These are phyloP conservation scores for Cephus spinipes DNA, from an alignment of 2,888 invertebrate species.

Conservation along the genomic window DNA sequence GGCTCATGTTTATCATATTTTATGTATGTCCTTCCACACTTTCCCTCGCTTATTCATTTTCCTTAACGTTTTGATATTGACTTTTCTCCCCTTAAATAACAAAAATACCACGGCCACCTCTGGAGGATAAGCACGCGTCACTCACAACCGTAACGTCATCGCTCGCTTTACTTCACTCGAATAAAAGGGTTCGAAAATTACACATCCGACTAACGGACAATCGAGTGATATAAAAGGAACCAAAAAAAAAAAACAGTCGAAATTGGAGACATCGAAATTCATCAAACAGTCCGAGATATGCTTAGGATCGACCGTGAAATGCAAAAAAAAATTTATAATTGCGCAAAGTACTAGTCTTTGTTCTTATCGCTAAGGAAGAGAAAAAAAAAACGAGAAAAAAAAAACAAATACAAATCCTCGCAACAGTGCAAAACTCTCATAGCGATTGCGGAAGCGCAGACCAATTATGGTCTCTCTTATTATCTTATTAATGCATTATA, in stretches of 20 bases:
- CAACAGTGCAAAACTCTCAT: not conserved
- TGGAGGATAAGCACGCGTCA: constrained; percentile 1
- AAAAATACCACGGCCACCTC: constrained; percentile 1
- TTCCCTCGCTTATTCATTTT: not conserved
- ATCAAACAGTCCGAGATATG: not conserved
- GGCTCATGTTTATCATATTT: not conserved
- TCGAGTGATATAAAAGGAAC: not conserved
- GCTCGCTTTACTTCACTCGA: not conserved
- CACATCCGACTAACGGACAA: not conserved
- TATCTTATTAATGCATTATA: not conserved
- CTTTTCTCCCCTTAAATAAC: not conserved
- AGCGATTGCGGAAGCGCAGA: not conserved
- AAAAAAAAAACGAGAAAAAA: too few relatives aligned
- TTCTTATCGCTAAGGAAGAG: not conserved
- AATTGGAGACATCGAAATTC: not conserved
- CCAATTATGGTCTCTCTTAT: not conserved
- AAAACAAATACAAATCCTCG: not conserved
- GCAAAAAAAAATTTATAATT: not conserved
- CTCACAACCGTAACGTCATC: constrained; percentile 2
- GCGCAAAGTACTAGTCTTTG: not conserved
- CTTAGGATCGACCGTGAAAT: not conserved
- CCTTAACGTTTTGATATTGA: not conserved
- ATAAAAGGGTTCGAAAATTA: not conserved
- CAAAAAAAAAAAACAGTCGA: not conserved
- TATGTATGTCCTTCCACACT: not conserved